Conservation (phyloP, 2,888 invertebrate species). For the Melieria picta region DNA sequence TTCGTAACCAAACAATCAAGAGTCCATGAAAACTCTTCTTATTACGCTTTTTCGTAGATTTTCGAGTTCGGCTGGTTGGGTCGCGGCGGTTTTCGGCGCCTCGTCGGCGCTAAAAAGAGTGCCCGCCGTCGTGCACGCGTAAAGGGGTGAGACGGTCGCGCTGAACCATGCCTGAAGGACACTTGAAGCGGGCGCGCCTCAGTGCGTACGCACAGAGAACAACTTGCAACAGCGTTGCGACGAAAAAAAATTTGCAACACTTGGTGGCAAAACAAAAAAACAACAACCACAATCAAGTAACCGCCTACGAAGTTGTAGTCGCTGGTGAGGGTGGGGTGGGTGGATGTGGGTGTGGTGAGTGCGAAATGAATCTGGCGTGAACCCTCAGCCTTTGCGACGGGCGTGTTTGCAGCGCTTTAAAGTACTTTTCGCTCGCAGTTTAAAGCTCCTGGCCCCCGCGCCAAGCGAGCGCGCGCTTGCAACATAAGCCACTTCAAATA, state of each 20-base stretch:
- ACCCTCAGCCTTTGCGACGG: too few species aligned
- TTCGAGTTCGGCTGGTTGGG: neutral
- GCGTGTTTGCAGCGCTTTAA: slow-evolving; percentile 24
- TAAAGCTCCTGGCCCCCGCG: slow-evolving; percentile 14
- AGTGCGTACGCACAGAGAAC: slow-evolving; percentile 18
- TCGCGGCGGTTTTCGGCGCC: neutral
- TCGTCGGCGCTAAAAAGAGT: neutral
- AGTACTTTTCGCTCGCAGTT: neutral
- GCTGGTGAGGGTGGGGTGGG: neutral
- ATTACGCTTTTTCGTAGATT: slow-evolving; percentile 1
- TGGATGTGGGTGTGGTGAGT: neutral
- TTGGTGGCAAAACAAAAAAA: neutral
- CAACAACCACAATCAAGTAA: slow-evolving; percentile 1
- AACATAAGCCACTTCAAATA: slow-evolving; percentile 46
- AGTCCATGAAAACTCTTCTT: slow-evolving; percentile 38
- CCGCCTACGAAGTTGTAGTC: neutral
- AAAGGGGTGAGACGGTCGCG: slow-evolving; percentile 5
- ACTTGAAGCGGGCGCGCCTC: slow-evolving; percentile 31
- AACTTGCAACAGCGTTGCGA: slow-evolving; percentile 11
- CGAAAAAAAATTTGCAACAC: slow-evolving; percentile 26
- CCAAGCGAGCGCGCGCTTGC: slow-evolving; percentile 28
- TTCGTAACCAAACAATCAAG: slow-evolving; percentile 36
- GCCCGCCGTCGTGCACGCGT: neutral
- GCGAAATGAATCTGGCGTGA: neutral
- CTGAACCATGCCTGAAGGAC: slow-evolving; percentile 36